These are phyloP conservation scores for Corythornis vintsioides DNA, from an alignment of 2,113 vertebrate genomes.

Conservation along the genomic window DNA sequence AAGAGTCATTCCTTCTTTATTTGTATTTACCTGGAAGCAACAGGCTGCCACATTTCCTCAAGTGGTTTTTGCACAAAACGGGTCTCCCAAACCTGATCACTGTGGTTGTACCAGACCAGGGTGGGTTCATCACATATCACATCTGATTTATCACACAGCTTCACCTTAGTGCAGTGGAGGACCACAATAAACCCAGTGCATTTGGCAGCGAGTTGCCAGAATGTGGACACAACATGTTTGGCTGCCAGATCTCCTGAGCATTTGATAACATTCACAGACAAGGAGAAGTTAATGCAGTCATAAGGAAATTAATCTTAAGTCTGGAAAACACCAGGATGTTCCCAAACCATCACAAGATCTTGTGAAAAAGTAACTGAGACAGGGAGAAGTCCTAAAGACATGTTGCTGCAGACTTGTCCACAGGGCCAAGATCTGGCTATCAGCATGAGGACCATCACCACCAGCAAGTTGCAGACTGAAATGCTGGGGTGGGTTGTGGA, in stretches of 20 bases:
- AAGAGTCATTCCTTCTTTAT: conserved; percentile 10
- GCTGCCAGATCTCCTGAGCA: neutral
- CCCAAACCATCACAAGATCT: neutral
- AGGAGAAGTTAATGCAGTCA: neutral
- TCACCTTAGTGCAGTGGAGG: neutral
- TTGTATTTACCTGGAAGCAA: conserved; percentile 42
- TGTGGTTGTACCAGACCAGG: neutral
- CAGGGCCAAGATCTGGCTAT: neutral
- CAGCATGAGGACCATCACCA: rapidly evolving
- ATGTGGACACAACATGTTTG: neutral
- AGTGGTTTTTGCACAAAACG: neutral
- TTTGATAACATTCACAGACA: neutral
- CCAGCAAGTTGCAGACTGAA: neutral
- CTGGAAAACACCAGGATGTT: neutral
- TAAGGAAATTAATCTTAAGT: neutral
- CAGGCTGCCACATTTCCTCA: neutral
- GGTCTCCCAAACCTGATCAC: neutral
- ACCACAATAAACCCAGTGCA: neutral
- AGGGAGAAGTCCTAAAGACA: neutral
- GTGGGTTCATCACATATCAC: neutral
- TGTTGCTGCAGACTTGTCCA: neutral
- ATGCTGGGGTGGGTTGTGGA: no score
- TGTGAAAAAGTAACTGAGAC: neutral
- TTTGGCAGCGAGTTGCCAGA: neutral
- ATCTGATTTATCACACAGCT: neutral